A percentile compares a stretch with the other conserved stretches of the same genome.
Conservation (phyloP, 2,113 vertebrate genomes). For the Bubo bubo region DNA sequence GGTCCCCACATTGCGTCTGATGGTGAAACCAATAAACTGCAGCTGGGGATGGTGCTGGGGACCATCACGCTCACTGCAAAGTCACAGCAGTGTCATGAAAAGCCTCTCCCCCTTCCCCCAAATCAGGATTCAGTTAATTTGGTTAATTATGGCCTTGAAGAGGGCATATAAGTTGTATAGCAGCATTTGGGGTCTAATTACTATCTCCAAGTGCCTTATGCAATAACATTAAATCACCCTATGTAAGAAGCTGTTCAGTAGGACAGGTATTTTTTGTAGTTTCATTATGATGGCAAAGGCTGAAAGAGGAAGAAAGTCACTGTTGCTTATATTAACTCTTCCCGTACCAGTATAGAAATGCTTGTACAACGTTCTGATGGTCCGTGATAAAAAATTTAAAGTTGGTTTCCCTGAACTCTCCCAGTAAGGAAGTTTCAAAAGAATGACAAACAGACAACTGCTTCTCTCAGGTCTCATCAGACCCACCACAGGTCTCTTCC, state of each 20-base stretch:
- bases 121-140: not conserved
- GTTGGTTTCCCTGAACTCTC: not conserved
- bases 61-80: not conserved
- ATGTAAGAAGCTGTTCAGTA: not conserved
- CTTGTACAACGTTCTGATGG: not conserved
- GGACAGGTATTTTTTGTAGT: not conserved
- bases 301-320: not conserved
- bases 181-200: not conserved
- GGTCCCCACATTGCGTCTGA: rapidly evolving
- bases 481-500: not conserved
- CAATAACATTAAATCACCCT: not conserved
- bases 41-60: not conserved
- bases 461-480: not conserved
- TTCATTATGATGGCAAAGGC: not conserved
- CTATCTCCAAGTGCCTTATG: not conserved
- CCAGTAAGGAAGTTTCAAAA: not conserved
- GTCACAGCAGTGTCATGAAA: not conserved
- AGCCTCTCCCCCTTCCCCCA: not conserved
- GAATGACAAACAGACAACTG: not conserved
- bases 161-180: not conserved
- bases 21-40: not conserved
- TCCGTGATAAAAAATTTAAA: not conserved
- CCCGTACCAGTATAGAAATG: not conserved
- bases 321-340: not conserved
- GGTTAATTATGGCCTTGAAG: not conserved